phyloP scores from a whole-genome alignment of 2,888 invertebrate genomes.

The Pherbina coryleti region DNA sequence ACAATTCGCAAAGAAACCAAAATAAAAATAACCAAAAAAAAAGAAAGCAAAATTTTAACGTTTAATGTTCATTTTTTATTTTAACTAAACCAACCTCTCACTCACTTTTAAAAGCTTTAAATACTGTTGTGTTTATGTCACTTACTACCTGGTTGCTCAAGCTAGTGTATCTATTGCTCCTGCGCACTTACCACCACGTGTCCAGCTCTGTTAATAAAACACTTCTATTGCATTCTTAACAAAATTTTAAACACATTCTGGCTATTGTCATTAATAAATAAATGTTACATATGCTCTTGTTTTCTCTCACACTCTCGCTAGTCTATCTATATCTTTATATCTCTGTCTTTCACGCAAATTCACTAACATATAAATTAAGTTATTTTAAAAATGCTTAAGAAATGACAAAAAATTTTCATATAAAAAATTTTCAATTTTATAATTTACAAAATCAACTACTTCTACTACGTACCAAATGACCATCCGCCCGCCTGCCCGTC shows the following conservation, averaged over 20 bases:
- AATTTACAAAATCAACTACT: conserved; percentile 35
- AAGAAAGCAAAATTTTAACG: not conserved
- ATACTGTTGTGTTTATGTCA: not conserved
- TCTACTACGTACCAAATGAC: conserved; percentile 19
- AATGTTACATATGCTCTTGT: conserved; percentile 20
- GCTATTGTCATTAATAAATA: conserved; percentile 10
- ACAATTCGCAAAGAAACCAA: not conserved
- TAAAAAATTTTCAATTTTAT: conserved; percentile 19
- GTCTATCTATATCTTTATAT: conserved; percentile 1
- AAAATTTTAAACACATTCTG: not conserved
- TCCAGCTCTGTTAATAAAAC: conserved; percentile 19
- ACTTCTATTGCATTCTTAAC: not conserved
- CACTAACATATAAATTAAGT: conserved; percentile 43
- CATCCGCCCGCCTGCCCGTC: conserved; percentile 20
- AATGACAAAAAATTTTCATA: conserved; percentile 19
- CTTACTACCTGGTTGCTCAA: not conserved
- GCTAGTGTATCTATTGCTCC: not conserved
- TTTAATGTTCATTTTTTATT: not conserved
- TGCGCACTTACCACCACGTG: not conserved
- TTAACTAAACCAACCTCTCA: not conserved
- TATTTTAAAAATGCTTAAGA: conserved; percentile 7
- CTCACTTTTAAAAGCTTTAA: not conserved
- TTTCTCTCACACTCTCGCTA: conserved; percentile 11
- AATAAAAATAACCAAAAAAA: not conserved
- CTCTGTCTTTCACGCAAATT: conserved; percentile 23